These are phyloP conservation scores for Drosophila littoralis DNA, from an alignment of 1,140 invertebrate genomes.

Conservation along the genomic window DNA sequence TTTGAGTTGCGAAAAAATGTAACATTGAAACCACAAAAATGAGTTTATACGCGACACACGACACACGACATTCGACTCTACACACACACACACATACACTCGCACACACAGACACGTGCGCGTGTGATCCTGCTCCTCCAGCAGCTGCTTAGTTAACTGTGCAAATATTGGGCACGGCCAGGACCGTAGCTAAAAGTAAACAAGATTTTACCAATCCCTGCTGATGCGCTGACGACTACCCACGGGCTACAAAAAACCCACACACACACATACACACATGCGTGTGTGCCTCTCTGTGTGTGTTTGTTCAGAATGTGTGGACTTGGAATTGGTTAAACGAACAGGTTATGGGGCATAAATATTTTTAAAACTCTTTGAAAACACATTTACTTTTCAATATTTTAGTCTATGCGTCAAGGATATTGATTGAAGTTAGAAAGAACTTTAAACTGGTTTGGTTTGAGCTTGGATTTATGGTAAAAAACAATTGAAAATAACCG, in stretches of 20 bases:
- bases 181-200: conserved; percentile 43
- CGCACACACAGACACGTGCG: not conserved
- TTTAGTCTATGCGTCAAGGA: not conserved
- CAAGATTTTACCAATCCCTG: conserved; percentile 42
- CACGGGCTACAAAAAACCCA: conserved; percentile 16
- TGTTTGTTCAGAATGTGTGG: conserved; percentile 19
- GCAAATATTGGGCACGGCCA: conserved; percentile 59
- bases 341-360: not conserved
- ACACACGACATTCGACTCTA: conserved; percentile 17
- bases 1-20: conserved; percentile 53
- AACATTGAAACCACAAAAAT: conserved; percentile 44
- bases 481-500: no score
- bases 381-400: not conserved
- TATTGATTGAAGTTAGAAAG: no score
- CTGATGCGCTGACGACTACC: conserved; percentile 7
- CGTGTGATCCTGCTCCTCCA: not conserved
- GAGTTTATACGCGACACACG: conserved; percentile 35
- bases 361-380: not conserved
- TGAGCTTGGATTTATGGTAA: no score
- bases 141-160: conserved; percentile 44
- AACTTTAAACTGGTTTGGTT: no score
- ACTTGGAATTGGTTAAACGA: conserved; percentile 16
- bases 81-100: conserved; percentile 7
- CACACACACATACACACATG: not conserved
- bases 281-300: not conserved